Evolutionary conservation across 2,797 vertebrate genomes (phyloP), one percentile per base, ranked within the genome.

Genomic region (Cercopithecus hamlyni): DNA sequence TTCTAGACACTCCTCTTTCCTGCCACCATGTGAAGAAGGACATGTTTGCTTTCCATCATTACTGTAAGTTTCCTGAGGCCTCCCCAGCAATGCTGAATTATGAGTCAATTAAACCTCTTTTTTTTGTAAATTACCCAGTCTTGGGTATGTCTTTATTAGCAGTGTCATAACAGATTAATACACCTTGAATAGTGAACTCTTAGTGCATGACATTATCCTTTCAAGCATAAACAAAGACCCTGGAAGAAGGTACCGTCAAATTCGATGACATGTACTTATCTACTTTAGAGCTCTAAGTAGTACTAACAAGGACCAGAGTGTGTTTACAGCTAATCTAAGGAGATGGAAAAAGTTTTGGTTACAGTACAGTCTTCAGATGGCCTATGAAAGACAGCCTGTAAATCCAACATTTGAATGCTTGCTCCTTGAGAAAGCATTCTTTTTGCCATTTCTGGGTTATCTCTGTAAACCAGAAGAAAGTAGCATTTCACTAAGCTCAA

Each of bases 121-220:
- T 61, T 27, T 67, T 67, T 19, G 33, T 67, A 67, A 9, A 67
- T n/a, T n/a, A 67, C 30, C 7, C 30, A 64, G 61, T 33, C 61
- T 64, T 64, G 7, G 30, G 7, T 64, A 64, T 17, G 61, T 64
- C 30, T 64, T 64, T 64, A 33, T 64, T 64, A 67, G 33, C 33
- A 33, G 7, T 15, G 7, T 67, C 15, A 9, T 15, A n/a, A 33
- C 61, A 64, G 30, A 8, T n/a, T 67, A n/a, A 67, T 67, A 17
- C 61, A 67, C 33, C 61, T 67, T n/a, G 15, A 48, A 72, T 1
- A 33, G 10, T 7, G 15, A 82, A 24, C 30, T 83, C 10, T 72
- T 4, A 30, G 20, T 39, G 5, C 2, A 2, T 5, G 1, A 7
- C 17, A 12, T 15, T 36, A 27, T 4, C 2, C 30, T 73, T 84